Evolutionary conservation across 1,140 invertebrate genomes (phyloP).

Genomic region (Neotoxoptera formosana): DNA sequence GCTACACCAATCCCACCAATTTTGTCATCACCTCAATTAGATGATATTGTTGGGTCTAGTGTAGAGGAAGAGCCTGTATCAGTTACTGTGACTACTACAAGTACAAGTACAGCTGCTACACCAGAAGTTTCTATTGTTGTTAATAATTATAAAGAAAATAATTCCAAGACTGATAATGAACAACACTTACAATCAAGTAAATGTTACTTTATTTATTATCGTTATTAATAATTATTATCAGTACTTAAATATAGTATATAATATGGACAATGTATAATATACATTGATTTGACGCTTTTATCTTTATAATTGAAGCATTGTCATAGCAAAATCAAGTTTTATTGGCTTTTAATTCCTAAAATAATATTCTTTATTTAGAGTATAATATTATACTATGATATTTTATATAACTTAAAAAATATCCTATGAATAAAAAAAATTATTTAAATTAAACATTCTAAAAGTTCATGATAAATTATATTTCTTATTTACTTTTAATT

Average conservation of each 20-base stretch:
- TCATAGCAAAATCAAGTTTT: not conserved
- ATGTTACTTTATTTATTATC: not conserved
- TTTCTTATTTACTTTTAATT: not conserved
- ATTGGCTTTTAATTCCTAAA: not conserved
- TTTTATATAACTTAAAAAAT: not conserved
- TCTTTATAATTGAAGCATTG: not conserved
- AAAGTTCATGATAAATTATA: not conserved
- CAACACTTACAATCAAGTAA: conserved; percentile 32
- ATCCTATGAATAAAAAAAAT: conserved; percentile 4
- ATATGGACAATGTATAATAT: not conserved
- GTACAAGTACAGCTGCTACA: conserved; percentile 62
- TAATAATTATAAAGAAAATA: conserved; percentile 52
- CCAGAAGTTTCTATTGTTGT: conserved; percentile 31
- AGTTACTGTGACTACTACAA: conserved; percentile 60
- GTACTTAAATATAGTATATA: not conserved
- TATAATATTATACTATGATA: no score
- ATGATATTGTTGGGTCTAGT: conserved; percentile 37
- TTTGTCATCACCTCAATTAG: conserved; percentile 59
- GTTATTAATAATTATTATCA: not conserved
- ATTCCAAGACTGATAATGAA: conserved; percentile 43
- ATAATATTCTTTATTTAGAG: not conserved
- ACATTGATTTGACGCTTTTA: not conserved
- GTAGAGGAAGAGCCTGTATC: conserved; percentile 54
- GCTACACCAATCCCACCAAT: conserved; percentile 62
- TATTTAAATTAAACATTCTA: not conserved